phyloP scores from a whole-genome alignment of 2,888 invertebrate genomes.

The Andrena camellia region DNA sequence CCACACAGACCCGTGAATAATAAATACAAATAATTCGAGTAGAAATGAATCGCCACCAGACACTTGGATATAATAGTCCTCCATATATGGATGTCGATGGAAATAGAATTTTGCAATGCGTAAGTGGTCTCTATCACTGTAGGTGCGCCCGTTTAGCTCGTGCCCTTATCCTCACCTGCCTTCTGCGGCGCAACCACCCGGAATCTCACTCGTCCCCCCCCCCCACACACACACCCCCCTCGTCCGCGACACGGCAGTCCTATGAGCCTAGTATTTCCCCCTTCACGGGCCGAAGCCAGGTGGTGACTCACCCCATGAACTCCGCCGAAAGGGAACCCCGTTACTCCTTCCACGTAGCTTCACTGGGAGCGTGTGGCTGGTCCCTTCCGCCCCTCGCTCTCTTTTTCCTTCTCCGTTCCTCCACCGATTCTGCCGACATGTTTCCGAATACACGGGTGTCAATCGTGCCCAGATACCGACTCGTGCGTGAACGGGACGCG shows the following conservation, averaged over 20 bases:
- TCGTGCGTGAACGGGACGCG: conserved; percentile 44
- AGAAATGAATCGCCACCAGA: no score
- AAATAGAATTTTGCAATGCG: neutral
- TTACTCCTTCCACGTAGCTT: conserved; percentile 67
- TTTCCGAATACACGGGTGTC: conserved; percentile 27
- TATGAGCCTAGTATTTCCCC: conserved; percentile 51
- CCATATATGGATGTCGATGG: no score
- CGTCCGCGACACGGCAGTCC: conserved; percentile 34
- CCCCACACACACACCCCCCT: conserved; percentile 43
- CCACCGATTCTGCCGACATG: conserved; percentile 1
- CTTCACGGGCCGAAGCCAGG: conserved; percentile 76
- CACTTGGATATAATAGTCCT: no score
- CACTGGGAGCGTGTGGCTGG: conserved; percentile 40
- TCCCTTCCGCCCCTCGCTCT: neutral
- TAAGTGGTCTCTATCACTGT: conserved; percentile 17
- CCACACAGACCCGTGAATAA: no score
- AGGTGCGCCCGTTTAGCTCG: conserved; percentile 60
- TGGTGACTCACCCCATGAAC: conserved; percentile 83
- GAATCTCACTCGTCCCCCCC: conserved; percentile 55
- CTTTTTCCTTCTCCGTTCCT: neutral
- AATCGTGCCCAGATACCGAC: conserved; percentile 47
- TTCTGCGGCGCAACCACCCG: conserved; percentile 62
- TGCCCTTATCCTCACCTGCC: conserved; percentile 79
- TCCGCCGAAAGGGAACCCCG: conserved; percentile 63
- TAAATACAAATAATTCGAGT: no score